Evolutionary conservation across 23 tunicate genomes (phyloP), one percentile per base, ranked within the genome.

Genomic region (Diplosoma virens): DNA sequence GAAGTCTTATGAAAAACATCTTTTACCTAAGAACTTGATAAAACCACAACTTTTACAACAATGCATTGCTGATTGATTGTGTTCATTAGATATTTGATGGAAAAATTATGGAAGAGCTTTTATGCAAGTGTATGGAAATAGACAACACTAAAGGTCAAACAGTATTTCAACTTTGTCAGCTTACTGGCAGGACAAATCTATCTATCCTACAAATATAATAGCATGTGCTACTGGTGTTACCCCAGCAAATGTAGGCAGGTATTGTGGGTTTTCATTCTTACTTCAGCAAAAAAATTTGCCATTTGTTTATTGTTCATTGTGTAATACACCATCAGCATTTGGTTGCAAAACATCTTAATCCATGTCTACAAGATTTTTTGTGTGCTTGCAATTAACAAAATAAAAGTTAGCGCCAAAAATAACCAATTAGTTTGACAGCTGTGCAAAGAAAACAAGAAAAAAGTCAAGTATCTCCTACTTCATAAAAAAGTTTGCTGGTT

Each of bases 281-380:
- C 71, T 64, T 64, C 71, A 34, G 32, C 71, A 64, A 27, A 30
- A n/a, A 64, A 64, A 34, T 64, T 26, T 7, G 7, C 29, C 3
- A 24, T 22, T 21, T 64, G 3, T 64, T 64, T 64, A 26, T 17
- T 64, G 71, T 64, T 34, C 71, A 64, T 28, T 64, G 71, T 64
- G 71, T 28, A 34, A 64, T 64, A 25, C 34, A 64, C 71, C 71
- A 30, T 64, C 71, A 64, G 29, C 71, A 64, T 64, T 64, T 26
- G 33, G 71, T 24, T 25, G 33, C 71, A 64, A 64, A 64, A 28
- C 71, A 28, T n/a, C 14, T 46, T 11, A 46, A 17, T 46, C 17
- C 17, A 46, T 17, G 16, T 46, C 17, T 46, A 46, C 52, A 46
- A 14, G 52, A 46, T 14, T 46, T 17, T 46, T 46, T 46, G 17